Conservation (phyloP, 2,888 invertebrate genomes). For the Escarpia spicata region DNA sequence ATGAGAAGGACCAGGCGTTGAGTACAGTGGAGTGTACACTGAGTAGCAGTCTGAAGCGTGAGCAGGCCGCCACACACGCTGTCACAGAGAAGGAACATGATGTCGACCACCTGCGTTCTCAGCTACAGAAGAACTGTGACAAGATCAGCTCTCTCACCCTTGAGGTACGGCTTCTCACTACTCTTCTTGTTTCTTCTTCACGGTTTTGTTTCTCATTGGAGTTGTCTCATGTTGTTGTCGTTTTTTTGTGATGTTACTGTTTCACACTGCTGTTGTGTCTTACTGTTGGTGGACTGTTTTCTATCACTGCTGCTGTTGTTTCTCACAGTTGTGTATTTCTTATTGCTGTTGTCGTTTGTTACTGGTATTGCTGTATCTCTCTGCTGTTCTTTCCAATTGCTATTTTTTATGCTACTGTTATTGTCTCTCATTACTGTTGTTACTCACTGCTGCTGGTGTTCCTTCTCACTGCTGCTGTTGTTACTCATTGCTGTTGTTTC, state of each 20-base stretch:
- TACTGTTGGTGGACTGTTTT: neutral
- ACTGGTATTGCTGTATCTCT: neutral
- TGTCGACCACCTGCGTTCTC: conserved; percentile 45
- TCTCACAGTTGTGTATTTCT: neutral
- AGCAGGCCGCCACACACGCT: conserved; percentile 18
- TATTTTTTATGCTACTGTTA: neutral
- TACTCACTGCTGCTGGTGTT: neutral
- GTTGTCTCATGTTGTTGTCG: neutral
- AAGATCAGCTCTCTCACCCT: conserved; percentile 50
- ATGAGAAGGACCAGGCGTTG: conserved; percentile 32
- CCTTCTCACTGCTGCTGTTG: neutral
- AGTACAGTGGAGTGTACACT: conserved; percentile 26
- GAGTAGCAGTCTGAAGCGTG: conserved; percentile 23
- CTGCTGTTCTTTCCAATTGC: too few species aligned
- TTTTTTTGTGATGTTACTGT: neutral
- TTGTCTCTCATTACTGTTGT: neutral
- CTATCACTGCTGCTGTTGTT: neutral
- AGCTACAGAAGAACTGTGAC: conserved; percentile 54
- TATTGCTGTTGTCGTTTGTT: neutral
- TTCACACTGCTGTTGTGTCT: neutral
- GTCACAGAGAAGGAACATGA: conserved; percentile 36
- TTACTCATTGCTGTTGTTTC: neutral
- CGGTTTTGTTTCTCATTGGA: neutral
- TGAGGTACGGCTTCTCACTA: conserved; percentile 44
- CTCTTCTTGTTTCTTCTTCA: neutral